phyloP scores from a whole-genome alignment of 2,888 invertebrate genomes.

The Neocrepidodera transversa region DNA sequence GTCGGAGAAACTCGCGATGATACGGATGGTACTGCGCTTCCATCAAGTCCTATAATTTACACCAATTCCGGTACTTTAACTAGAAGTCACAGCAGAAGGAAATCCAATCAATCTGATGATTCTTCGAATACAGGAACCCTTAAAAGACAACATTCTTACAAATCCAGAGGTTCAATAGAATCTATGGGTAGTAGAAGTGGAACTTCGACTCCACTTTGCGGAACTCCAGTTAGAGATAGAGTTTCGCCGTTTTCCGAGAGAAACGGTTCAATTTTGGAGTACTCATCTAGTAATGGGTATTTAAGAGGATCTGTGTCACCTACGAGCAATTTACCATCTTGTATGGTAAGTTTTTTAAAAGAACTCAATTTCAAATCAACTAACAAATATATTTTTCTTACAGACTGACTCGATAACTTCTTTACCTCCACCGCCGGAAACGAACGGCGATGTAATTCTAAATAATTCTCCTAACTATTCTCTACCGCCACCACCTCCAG shows the following conservation, averaged over 20 bases:
- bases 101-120: conserved; percentile 57
- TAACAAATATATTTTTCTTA: conserved; percentile 37
- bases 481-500: conserved; percentile 76
- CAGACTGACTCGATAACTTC: conserved; percentile 66
- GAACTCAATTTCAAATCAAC: neutral
- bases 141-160: conserved; percentile 68
- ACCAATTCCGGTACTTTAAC: conserved; percentile 61
- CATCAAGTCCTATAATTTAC: conserved; percentile 54
- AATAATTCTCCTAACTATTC: conserved; percentile 64
- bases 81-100: conserved; percentile 64
- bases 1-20: conserved; percentile 77
- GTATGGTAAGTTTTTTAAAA: conserved; percentile 53
- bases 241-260: conserved; percentile 58
- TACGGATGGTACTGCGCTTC: conserved; percentile 61
- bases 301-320: conserved; percentile 50
- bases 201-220: conserved; percentile 59
- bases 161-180: conserved; percentile 61
- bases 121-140: conserved; percentile 61
- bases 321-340: conserved; percentile 53
- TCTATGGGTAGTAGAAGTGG: conserved; percentile 61
- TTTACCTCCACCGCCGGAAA: conserved; percentile 63
- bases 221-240: conserved; percentile 63
- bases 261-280: conserved; percentile 46
- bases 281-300: conserved; percentile 52
- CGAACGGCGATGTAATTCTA: conserved; percentile 59